Conservation (phyloP, 2,888 invertebrate species). For the Eristalis tenax region DNA sequence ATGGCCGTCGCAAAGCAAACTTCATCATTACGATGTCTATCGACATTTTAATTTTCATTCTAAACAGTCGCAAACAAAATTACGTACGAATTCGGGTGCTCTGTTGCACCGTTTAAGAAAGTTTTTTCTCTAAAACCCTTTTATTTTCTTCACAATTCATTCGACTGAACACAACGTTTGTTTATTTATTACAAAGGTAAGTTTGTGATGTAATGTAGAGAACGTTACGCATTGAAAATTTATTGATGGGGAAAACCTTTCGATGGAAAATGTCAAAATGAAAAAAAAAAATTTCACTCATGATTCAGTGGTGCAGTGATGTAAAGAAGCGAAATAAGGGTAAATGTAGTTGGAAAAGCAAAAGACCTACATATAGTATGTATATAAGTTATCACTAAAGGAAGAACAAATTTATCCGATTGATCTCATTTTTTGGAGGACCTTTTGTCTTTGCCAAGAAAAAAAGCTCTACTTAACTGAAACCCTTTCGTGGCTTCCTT, state of each 20-base stretch:
- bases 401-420: neutral
- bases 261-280: constrained; percentile 69
- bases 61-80: constrained; percentile 72
- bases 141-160: constrained; percentile 52
- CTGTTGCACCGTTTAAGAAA: constrained; percentile 66
- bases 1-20: constrained; percentile 62
- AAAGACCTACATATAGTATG: neutral
- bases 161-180: constrained; percentile 62
- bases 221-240: constrained; percentile 48
- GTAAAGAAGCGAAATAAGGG: constrained; percentile 62
- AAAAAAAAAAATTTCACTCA: constrained; percentile 51
- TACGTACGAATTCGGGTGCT: constrained; percentile 70
- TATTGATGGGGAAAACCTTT: constrained; percentile 68
- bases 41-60: constrained; percentile 71
- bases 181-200: constrained; percentile 70
- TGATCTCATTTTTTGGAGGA: constrained; percentile 45
- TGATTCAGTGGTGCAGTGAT: constrained; percentile 72
- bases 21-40: constrained; percentile 60
- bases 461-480: neutral
- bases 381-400: neutral
- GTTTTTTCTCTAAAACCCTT: constrained; percentile 50
- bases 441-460: constrained; percentile 34
- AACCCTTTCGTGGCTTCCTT: constrained; percentile 50
- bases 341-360: constrained; percentile 12
- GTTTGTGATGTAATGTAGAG: constrained; percentile 66